phyloP scores from a whole-genome alignment of 2,888 invertebrate genomes.

The Escarpia spicata region DNA sequence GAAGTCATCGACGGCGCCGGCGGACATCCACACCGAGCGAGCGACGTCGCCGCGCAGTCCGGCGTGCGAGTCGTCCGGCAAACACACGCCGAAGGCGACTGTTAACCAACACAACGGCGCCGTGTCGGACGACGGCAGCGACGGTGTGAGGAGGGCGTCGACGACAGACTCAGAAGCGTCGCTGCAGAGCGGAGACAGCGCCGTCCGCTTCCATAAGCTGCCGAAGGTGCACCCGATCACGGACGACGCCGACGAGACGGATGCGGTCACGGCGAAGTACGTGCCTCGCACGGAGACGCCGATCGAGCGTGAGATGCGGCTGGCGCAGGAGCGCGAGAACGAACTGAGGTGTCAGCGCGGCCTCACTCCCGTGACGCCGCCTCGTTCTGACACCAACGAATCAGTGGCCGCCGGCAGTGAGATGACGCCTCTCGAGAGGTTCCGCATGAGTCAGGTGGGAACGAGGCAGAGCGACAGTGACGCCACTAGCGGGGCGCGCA shows the following conservation, averaged over 20 bases:
- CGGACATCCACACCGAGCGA: slow-evolving; percentile 36
- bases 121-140: neutral
- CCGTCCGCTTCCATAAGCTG: neutral
- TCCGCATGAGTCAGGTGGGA: neutral
- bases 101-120: neutral
- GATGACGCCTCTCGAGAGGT: neutral
- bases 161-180: neutral
- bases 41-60: neutral
- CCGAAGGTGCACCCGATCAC: neutral
- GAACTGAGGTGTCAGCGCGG: slow-evolving; percentile 60
- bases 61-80: neutral
- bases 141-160: neutral
- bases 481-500: slow-evolving; percentile 39
- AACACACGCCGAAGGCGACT: neutral
- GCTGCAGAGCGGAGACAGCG: neutral
- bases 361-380: slow-evolving; percentile 25
- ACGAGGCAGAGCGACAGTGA: slow-evolving; percentile 31
- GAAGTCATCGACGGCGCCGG: slow-evolving; percentile 25
- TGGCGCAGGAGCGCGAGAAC: slow-evolving; percentile 68
- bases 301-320: slow-evolving; percentile 69
- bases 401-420: neutral
- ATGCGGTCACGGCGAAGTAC: slow-evolving; percentile 27
- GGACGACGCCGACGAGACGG: slow-evolving; percentile 24
- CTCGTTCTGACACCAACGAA: neutral
- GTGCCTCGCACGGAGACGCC: slow-evolving; percentile 65